Evolutionary conservation across 2,797 vertebrate species (phyloP).

Genomic region (Ctenosaura bakeri): DNA sequence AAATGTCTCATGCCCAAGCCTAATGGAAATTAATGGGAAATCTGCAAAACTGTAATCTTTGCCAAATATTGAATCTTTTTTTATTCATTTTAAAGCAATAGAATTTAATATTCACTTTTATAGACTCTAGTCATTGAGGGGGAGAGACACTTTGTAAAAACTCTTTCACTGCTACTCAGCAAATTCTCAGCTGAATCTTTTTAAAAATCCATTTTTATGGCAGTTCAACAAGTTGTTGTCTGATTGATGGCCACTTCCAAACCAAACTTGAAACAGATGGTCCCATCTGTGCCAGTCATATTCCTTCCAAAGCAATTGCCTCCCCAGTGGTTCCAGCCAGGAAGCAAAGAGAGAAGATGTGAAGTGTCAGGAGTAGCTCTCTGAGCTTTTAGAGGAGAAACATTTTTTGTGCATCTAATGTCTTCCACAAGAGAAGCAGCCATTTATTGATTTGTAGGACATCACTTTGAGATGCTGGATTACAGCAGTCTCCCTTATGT

Average conservation of each 20-base stretch:
- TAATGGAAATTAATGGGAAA: background rate
- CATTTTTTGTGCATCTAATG: background rate
- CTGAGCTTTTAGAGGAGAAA: background rate
- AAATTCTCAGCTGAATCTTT: constrained; percentile 17
- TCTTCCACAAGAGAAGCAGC: constrained; percentile 2
- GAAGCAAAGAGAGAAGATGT: constrained; percentile 17
- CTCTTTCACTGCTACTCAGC: background rate
- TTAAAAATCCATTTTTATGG: constrained; percentile 1
- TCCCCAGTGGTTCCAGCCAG: background rate
- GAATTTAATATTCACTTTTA: no score
- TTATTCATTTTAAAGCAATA: background rate
- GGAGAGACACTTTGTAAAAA: background rate
- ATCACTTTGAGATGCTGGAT: background rate
- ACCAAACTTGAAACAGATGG: constrained; percentile 17
- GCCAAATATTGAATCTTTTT: background rate
- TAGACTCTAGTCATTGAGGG: background rate
- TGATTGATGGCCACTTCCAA: constrained; percentile 33
- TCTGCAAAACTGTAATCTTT: background rate
- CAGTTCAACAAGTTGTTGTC: background rate
- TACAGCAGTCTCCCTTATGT: background rate
- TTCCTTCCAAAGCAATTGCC: background rate
- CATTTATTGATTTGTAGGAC: background rate
- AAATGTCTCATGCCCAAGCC: background rate
- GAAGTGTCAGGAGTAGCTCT: background rate
- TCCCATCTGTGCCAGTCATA: background rate